Evolutionary conservation across 2,888 invertebrate species (phyloP), one percentile per base, ranked within the genome.

Genomic region (Escarpia spicata): DNA sequence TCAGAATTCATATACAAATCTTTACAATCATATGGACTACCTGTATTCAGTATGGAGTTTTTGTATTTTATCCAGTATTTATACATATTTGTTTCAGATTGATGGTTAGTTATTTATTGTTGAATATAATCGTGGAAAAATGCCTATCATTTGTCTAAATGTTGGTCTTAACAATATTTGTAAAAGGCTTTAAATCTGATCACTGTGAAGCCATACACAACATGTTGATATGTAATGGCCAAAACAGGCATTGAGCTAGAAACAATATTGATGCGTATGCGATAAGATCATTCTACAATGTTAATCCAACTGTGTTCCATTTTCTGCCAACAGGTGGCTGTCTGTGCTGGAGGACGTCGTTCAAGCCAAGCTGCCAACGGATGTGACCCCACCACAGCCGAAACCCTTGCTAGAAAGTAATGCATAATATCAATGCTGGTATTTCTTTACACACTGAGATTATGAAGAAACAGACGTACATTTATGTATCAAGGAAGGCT

Each of bases 281-380:
- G 2, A 60, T 15, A 91, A 91, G 15, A n/a, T 8, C 91, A 58
- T 43, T 26, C 43, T 91, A 2, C 44, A 44, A 91, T 52, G 91
- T n/a, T 52, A 52, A 91, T 91, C 91, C 43, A 91, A 15, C 15
- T 91, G 19, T 75, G 15, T 92, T 58, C 44, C n/a, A 43, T 37
- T 91, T 12, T 75, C 75, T 75, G 75, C 75, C 75, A 75, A 26
- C 90, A 93, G 93, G 45, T 93, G 93, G 93, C 92, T 92, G 31
- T 60, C 60, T 3, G 52, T 37, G 15, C 43, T 93, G 91, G 90
- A 93, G 92, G 60, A 75, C 37, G 92, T 92, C 12, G 91, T 92
- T 15, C 90, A 93, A 37, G 92, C 91, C 8, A 91, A 92, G 91
- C 92, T 93, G 15, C 93, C 93, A 6, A 44, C 89, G 58, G 91